A percentile compares a stretch with the other conserved stretches of the same genome.
These are phyloP conservation scores for Clostera curtula DNA, from an alignment of 2,888 invertebrate species.

Conservation along the genomic window DNA sequence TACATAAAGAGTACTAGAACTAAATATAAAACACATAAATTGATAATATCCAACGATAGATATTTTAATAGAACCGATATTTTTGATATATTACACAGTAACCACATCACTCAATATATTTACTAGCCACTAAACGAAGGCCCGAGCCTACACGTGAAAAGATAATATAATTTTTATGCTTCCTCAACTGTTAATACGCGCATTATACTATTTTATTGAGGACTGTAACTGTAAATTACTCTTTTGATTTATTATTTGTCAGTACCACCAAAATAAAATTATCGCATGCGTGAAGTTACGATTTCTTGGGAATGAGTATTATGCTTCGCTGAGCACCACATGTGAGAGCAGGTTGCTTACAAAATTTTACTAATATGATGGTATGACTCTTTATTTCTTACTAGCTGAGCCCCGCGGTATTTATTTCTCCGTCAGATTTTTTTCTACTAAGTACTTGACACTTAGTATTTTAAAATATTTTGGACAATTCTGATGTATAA, in stretches of 20 bases:
- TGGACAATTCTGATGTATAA: too few species aligned
- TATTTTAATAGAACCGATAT: slow-evolving; percentile 4
- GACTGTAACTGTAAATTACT: slow-evolving; percentile 57
- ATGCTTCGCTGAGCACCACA: not conserved
- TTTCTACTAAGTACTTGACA: too few species aligned
- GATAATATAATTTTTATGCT: slow-evolving; percentile 65
- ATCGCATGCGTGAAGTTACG: slow-evolving; percentile 11
- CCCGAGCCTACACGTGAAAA: slow-evolving; percentile 56
- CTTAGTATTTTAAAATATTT: too few species aligned
- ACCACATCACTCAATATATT: slow-evolving; percentile 37
- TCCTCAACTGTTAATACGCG: slow-evolving; percentile 42
- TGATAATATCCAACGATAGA: too few species aligned
- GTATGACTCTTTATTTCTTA: too few species aligned
- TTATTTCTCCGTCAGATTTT: too few species aligned
- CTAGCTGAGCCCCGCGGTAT: too few species aligned
- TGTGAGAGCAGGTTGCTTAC: not conserved
- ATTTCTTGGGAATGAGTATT: slow-evolving; percentile 1
- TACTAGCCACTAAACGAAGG: slow-evolving; percentile 42
- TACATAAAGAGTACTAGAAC: too few species aligned
- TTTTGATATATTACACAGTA: slow-evolving; percentile 20
- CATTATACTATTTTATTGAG: slow-evolving; percentile 51
- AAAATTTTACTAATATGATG: too few species aligned
- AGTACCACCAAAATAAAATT: slow-evolving; percentile 16
- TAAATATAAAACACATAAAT: too few species aligned
- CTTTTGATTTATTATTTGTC: slow-evolving; percentile 52